phyloP scores from a whole-genome alignment of 2,113 vertebrate genomes.

The Montifringilla adamsi region DNA sequence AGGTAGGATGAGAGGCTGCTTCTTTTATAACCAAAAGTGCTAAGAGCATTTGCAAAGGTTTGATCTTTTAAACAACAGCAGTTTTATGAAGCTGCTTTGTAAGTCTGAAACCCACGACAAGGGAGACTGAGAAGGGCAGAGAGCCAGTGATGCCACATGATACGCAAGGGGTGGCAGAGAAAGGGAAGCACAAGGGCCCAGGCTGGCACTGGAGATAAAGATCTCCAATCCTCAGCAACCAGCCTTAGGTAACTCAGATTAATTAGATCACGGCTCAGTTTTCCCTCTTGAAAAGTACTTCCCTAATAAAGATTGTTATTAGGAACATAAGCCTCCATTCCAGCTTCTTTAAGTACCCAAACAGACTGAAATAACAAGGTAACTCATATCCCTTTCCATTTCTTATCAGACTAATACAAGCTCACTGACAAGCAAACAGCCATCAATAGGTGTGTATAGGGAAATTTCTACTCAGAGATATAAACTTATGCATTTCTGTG shows the following conservation, averaged over 20 bases:
- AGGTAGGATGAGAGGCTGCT: constrained; percentile 36
- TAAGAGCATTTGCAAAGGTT: constrained; percentile 41
- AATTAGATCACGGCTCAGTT: background rate
- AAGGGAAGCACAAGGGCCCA: background rate
- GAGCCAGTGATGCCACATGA: background rate
- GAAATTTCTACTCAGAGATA: background rate
- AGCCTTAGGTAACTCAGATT: background rate
- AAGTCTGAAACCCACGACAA: background rate
- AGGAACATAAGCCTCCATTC: background rate
- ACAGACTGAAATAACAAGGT: background rate
- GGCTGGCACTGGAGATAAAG: background rate
- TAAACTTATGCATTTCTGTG: background rate
- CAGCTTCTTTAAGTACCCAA: background rate
- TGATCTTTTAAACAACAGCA: background rate
- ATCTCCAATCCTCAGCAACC: background rate
- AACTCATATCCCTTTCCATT: background rate
- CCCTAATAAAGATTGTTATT: background rate
- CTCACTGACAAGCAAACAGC: background rate
- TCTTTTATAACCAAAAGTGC: constrained; percentile 39
- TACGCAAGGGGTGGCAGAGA: background rate
- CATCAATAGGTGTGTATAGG: background rate
- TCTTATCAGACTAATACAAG: background rate
- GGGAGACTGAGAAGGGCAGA: background rate
- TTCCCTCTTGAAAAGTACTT: background rate
- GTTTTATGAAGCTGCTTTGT: background rate